These are phyloP conservation scores for Sinella curviseta DNA, from an alignment of 1,140 invertebrate species.

Conservation along the genomic window DNA sequence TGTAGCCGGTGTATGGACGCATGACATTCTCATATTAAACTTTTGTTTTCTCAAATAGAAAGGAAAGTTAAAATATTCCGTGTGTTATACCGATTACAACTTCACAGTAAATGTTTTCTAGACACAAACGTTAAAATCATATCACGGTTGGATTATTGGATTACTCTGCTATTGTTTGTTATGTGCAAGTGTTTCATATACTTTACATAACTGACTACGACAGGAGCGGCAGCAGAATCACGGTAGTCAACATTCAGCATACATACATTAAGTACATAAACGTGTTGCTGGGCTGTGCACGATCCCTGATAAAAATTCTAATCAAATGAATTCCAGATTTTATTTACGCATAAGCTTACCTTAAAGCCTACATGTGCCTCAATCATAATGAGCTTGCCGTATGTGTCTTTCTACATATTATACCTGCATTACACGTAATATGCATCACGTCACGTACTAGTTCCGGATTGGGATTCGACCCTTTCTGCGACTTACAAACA, in stretches of 20 bases:
- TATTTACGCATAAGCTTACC: neutral
- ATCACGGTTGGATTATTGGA: neutral
- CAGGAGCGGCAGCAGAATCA: neutral
- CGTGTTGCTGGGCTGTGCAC: neutral
- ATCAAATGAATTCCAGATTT: constrained; percentile 25
- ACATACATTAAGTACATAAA: neutral
- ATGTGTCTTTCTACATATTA: neutral
- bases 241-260: too few species aligned
- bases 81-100: too few species aligned
- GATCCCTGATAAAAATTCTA: neutral
- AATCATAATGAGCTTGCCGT: neutral
- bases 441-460: neutral
- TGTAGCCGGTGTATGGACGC: too few species aligned
- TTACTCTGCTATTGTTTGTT: too few species aligned
- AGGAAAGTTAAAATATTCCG: too few species aligned
- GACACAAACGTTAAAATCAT: too few species aligned
- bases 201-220: neutral
- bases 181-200: neutral
- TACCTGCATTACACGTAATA: neutral
- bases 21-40: neutral
- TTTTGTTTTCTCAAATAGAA: neutral
- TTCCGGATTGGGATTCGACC: neutral
- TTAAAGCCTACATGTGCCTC: neutral
- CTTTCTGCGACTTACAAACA: too few species aligned
- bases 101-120: too few species aligned